Percentiles rank a stretch among this genome's conserved stretches.
Evolutionary conservation across 35 echinoderm and acorn worm species (phyloP).

Genomic region (Apostichopus parvimensis): DNA sequence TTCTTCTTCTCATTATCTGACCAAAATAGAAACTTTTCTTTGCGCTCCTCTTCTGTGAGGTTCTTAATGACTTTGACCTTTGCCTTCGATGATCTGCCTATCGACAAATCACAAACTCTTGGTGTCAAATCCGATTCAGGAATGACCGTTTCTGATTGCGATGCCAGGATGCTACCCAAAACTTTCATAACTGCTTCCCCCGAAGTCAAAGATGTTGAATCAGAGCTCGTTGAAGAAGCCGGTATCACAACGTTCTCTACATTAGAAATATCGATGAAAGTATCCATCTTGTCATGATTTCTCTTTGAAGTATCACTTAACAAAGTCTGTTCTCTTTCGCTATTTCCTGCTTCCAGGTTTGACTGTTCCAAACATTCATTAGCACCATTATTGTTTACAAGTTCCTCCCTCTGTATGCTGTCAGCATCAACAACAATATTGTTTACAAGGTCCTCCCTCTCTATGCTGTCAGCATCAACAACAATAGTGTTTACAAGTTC

Average conservation of each 20-base stretch:
- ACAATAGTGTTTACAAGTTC: no score
- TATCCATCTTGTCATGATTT: not conserved
- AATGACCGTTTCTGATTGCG: no score
- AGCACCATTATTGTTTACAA: no score
- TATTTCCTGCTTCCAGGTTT: not conserved
- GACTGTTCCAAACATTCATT: no score
- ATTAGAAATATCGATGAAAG: not conserved
- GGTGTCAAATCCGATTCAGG: not conserved
- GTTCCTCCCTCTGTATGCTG: no score
- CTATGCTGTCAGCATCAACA: no score
- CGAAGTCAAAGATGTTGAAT: not conserved
- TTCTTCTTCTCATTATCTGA: conserved; percentile 27
- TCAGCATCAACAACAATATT: no score
- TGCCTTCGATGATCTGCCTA: not conserved
- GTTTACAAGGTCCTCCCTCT: no score
- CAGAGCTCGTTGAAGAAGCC: not conserved
- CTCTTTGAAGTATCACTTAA: not conserved
- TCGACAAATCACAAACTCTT: not conserved
- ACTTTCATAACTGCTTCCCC: conserved; percentile 2
- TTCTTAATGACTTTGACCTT: conserved; percentile 29
- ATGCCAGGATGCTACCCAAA: not conserved
- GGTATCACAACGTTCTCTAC: not conserved
- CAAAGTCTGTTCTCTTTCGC: no score
- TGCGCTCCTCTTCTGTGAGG: conserved; percentile 35
- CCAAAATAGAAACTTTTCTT: conserved; percentile 23